Evolutionary conservation across 2,113 vertebrate genomes (phyloP), one percentile per base, ranked within the genome.

Genomic region (Ellobius talpinus): DNA sequence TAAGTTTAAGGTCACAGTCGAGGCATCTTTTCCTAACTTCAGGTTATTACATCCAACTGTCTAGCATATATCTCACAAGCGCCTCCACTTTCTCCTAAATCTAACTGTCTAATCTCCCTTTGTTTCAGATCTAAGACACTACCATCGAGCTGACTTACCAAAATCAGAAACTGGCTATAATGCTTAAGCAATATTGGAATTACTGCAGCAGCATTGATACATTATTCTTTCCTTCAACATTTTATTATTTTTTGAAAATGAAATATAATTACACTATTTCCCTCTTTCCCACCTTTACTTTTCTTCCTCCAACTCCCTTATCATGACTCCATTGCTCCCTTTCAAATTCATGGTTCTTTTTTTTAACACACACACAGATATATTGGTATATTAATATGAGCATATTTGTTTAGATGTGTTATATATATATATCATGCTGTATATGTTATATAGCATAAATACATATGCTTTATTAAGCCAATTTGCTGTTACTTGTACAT

Each of bases 1-100:
- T 97, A 93, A 92, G 85, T 93, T 94, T 96, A 96, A 90, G 26
- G 87, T 42, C 47, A 82, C 19, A 72, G 33, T 63, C 12, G 10
- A 91, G 58, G 50, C 52, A 89, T 31, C 36, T 95, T 96, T 86
- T 24, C 42, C 13, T 29, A 95, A 87, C 11, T 77, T 13, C 86
- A 87, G n/a, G 93, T 5, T 31, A 39, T 88, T n/a, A 6, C 76
- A 82, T 90, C 72, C 89, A 81, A 82, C 91, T 95, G 9, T 21
- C 42, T 93, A 82, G 39, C 58, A 66, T 95, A 66, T 63, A 73
- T 73, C 74, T 92, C 68, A 72, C 9, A 95, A 74, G 29, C 17
- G 66, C 36, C 21, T 82, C 52, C 23, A 91, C n/a, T 4, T 92
- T 36, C 31, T 93, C 74, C 47, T 87, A 66, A 89, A 96, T 66